phyloP scores from a whole-genome alignment of 2,113 vertebrate species.

The Chionomys nivalis region DNA sequence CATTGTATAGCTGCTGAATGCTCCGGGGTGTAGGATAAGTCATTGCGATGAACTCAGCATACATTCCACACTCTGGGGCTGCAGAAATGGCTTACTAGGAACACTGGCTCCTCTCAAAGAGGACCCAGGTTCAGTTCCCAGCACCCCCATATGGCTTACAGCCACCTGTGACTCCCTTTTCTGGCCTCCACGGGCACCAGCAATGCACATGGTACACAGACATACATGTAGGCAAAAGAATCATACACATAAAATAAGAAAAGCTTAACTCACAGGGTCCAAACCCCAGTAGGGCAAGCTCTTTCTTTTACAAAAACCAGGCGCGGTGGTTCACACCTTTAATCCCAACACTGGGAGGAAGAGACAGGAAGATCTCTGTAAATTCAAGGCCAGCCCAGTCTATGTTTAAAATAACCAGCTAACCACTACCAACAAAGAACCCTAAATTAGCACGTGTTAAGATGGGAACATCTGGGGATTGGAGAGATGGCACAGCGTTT shows the following conservation, averaged over 20 bases:
- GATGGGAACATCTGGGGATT: background rate
- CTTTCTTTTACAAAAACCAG: background rate
- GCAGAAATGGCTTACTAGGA: background rate
- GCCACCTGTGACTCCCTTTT: background rate
- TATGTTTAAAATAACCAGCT: too few relatives aligned
- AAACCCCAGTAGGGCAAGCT: background rate
- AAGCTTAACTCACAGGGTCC: background rate
- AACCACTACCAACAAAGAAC: background rate
- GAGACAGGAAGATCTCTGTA: background rate
- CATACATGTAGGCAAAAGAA: background rate
- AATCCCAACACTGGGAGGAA: too few relatives aligned
- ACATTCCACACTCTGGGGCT: background rate
- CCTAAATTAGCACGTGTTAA: too few relatives aligned
- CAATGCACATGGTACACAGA: background rate
- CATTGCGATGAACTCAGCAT: background rate
- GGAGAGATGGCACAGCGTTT: too few relatives aligned
- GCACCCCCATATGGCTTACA: background rate
- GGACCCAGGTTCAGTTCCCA: background rate
- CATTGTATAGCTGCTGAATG: too few relatives aligned
- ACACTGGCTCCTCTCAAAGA: background rate
- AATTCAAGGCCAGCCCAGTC: background rate
- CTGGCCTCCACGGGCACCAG: background rate
- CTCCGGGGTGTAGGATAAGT: background rate
- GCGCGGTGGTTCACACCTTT: background rate
- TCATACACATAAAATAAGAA: background rate